Conservation (phyloP, 1,140 invertebrate species). For the Propsilocerus akamusi region DNA sequence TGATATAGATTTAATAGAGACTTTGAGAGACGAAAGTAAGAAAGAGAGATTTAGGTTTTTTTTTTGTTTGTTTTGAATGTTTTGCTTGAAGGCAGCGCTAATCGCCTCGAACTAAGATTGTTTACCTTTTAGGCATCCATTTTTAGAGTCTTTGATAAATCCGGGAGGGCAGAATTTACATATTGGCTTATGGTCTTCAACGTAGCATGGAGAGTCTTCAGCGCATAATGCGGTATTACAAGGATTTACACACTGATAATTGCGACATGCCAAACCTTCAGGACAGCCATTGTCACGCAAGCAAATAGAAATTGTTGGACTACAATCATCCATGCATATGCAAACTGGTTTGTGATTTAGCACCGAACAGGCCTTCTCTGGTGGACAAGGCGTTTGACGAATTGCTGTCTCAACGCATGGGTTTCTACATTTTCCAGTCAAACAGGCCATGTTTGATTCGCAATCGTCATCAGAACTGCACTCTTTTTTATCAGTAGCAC, state of each 20-base stretch:
- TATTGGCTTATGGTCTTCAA: conserved; percentile 79
- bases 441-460: conserved; percentile 64
- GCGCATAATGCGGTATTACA: conserved; percentile 63
- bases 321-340: conserved; percentile 71
- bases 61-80: conserved; percentile 1
- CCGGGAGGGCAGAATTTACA: conserved; percentile 87
- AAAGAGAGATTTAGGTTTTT: not conserved
- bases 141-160: conserved; percentile 71
- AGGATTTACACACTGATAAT: conserved; percentile 78
- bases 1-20: conserved; percentile 1
- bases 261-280: conserved; percentile 60
- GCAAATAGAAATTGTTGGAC: conserved; percentile 69
- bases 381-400: conserved; percentile 42
- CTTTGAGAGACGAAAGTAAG: not conserved
- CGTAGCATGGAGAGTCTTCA: conserved; percentile 65
- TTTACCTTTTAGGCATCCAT: conserved; percentile 91
- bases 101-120: conserved; percentile 2
- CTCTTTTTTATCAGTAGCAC: conserved; percentile 55
- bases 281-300: conserved; percentile 75
- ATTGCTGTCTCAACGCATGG: conserved; percentile 48
- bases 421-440: conserved; percentile 61
- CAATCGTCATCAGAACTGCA: conserved; percentile 70
- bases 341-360: conserved; percentile 69
- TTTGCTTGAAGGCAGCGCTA: conserved; percentile 16
- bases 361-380: conserved; percentile 66